These are phyloP conservation scores for Monodelphis domestica DNA, from an alignment of 2,797 vertebrate species.

Conservation along the genomic window DNA sequence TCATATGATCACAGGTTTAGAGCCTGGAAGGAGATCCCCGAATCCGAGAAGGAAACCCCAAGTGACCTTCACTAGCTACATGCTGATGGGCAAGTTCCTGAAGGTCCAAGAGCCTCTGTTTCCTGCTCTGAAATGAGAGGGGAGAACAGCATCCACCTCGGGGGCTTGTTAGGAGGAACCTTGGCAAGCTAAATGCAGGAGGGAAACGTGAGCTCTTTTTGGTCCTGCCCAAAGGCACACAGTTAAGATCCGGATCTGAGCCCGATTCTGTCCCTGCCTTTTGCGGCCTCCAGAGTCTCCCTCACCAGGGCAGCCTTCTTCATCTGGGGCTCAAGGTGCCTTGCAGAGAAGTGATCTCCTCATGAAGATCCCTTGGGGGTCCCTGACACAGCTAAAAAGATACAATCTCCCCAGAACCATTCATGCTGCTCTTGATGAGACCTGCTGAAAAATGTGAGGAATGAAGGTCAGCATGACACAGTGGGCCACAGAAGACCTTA, in stretches of 20 bases:
- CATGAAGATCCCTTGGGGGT: background rate
- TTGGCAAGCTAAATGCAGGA: background rate
- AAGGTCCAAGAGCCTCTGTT: background rate
- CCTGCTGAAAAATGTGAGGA: slow-evolving; percentile 79
- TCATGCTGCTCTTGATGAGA: slow-evolving; percentile 72
- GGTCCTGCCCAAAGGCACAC: background rate
- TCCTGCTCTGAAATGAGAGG: background rate
- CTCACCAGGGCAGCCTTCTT: background rate
- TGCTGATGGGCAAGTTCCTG: too few species aligned
- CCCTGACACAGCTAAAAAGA: slow-evolving; percentile 61
- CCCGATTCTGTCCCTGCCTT: too few species aligned
- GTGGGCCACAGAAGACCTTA: slow-evolving; percentile 79
- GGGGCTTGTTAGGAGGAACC: background rate
- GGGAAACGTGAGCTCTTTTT: background rate
- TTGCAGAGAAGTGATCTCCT: background rate
- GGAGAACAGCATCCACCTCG: background rate
- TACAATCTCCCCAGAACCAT: slow-evolving; percentile 66
- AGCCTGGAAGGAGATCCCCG: background rate
- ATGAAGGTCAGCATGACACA: slow-evolving; percentile 82
- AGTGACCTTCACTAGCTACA: background rate
- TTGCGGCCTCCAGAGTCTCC: background rate
- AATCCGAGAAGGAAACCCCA: background rate
- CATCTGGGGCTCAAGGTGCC: background rate
- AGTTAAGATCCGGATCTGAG: too few species aligned
- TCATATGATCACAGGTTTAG: background rate